Evolutionary conservation across 2,888 invertebrate species (phyloP), one percentile per base, ranked within the genome.

Genomic region (Pinctada fucata): DNA sequence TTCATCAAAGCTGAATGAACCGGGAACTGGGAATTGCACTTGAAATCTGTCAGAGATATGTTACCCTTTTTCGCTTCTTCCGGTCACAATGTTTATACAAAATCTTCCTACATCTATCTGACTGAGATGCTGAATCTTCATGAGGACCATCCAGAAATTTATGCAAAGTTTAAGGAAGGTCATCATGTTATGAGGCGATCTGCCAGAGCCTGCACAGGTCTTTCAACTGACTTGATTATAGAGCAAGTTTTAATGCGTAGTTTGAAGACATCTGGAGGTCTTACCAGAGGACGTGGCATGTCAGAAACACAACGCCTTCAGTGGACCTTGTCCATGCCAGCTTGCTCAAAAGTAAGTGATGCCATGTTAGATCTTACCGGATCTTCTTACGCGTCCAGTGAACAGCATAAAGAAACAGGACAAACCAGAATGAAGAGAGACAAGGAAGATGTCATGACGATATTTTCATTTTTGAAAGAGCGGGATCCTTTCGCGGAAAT

Each of bases 61-160:
- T 66, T 86, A 6, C 87, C 85, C 31, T 86, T 79, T 72, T 80
- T 86, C 64, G 80, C 83, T 65, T 86, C 88, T 16, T 65, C 85
- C n/a, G 92, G 92, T 8, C 90, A 93, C 85, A 90, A 90, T 47
- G 70, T 80, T 6, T 83, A 84, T 70, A 2, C 79, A 3, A 86
- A 84, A 73, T 84, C 84, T 50, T 77, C 64, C 5, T 75, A 77
- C 48, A 8, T 76, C 2, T 80, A 82, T 67, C 65, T 83, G 2
- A 67, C 65, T 50, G 5, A 69, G 13, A 83, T 83, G 81, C 31
- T 47, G 13, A 47, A 48, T 10, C 66, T 81, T 6, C 58, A 70
- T n/a, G 47, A 3, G 47, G 73, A 76, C 47, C 65, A 83, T 70
- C 72, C 76, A 6, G 72, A 80, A 3, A 58, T 82, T 2, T 76